Evolutionary conservation across 1,140 invertebrate genomes (phyloP).

Genomic region (Chrysopa pallens): DNA sequence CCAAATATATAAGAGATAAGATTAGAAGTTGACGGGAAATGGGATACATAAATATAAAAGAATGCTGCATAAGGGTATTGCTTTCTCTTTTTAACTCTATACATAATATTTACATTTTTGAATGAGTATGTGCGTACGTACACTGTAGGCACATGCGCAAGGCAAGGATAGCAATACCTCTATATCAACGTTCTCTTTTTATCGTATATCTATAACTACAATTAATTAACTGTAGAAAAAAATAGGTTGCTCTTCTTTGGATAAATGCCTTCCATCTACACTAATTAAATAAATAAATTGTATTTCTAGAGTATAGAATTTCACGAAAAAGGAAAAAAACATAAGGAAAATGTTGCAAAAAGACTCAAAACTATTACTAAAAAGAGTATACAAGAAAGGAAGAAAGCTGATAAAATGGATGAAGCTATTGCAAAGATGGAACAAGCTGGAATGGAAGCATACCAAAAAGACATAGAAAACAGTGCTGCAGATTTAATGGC

Average conservation of each 20-base stretch:
- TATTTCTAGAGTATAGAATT: slow-evolving; percentile 67
- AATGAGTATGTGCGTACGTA: too few species aligned
- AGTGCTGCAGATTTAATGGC: slow-evolving; percentile 55
- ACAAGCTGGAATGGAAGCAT: slow-evolving; percentile 65
- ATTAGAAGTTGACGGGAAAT: too few species aligned
- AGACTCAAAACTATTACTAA: slow-evolving; percentile 69
- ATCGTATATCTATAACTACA: background rate
- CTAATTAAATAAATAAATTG: slow-evolving; percentile 3
- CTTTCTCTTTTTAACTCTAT: too few species aligned
- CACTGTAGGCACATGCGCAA: too few species aligned
- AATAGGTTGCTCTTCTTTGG: background rate
- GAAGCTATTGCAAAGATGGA: slow-evolving; percentile 78
- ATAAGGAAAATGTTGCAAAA: slow-evolving; percentile 86
- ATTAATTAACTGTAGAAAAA: background rate
- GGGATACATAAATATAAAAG: too few species aligned
- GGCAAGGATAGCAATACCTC: background rate
- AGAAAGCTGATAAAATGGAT: slow-evolving; percentile 57
- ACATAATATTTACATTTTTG: too few species aligned
- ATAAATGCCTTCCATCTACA: background rate
- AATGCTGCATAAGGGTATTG: too few species aligned
- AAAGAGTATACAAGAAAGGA: slow-evolving; percentile 60
- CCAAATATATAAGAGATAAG: too few species aligned
- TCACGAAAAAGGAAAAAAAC: slow-evolving; percentile 84
- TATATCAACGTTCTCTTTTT: background rate
- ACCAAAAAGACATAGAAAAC: slow-evolving; percentile 55